phyloP scores from a whole-genome alignment of 2,888 invertebrate species.

The Catocala sponsa region DNA sequence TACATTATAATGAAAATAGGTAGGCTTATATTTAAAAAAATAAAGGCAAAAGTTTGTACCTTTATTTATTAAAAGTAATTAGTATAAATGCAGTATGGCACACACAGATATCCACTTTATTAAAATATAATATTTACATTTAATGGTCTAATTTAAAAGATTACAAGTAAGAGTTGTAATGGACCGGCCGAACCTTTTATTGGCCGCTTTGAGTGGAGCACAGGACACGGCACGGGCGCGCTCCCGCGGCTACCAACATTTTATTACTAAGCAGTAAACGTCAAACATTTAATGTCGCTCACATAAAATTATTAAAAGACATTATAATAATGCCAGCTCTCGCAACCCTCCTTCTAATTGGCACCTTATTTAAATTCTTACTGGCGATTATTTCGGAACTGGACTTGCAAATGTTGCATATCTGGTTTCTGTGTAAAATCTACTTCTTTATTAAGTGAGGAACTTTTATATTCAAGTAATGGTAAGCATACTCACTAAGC shows the following conservation, averaged over 20 bases:
- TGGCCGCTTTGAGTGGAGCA: slow-evolving; percentile 30
- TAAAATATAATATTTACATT: slow-evolving; percentile 17
- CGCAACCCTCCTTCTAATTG: slow-evolving; percentile 77
- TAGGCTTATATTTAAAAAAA: too few relatives aligned
- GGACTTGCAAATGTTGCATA: slow-evolving; percentile 68
- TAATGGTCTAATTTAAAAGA: slow-evolving; percentile 37
- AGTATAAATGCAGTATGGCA: slow-evolving; percentile 4
- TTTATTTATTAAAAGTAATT: too few relatives aligned
- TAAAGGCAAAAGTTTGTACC: too few relatives aligned
- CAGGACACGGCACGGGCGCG: slow-evolving; percentile 30
- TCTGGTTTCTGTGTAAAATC: slow-evolving; percentile 77
- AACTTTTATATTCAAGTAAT: slow-evolving; percentile 75
- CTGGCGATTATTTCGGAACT: slow-evolving; percentile 75
- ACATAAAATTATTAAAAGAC: slow-evolving; percentile 73
- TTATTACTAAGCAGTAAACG: slow-evolving; percentile 72
- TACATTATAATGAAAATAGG: too few relatives aligned
- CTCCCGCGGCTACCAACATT: slow-evolving; percentile 49
- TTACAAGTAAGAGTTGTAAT: slow-evolving; percentile 35
- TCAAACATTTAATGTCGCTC: slow-evolving; percentile 66
- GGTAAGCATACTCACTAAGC: slow-evolving; percentile 74
- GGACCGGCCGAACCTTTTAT: slow-evolving; percentile 41
- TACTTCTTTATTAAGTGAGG: slow-evolving; percentile 80
- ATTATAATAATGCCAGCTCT: slow-evolving; percentile 68
- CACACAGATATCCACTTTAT: slow-evolving; percentile 21
- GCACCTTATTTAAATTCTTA: slow-evolving; percentile 82